phyloP scores from a whole-genome alignment of 2,797 vertebrate genomes.

The Phataginus tetradactyla region DNA sequence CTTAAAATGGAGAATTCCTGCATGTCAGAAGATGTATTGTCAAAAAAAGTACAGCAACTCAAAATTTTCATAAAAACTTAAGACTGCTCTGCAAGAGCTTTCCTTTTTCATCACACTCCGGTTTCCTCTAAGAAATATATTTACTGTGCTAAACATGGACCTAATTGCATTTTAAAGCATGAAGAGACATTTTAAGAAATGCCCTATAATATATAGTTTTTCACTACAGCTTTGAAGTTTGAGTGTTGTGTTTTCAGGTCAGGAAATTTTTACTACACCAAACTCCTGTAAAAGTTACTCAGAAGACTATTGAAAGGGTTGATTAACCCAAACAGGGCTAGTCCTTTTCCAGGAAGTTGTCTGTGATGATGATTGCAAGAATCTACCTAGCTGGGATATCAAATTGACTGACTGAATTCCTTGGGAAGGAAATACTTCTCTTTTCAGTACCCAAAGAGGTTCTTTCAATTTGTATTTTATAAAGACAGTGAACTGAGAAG shows the following conservation, averaged over 20 bases:
- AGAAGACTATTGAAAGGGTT: neutral
- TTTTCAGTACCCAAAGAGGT: neutral
- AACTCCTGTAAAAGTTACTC: neutral
- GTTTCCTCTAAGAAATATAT: neutral
- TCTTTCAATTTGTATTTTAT: neutral
- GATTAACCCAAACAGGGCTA: neutral
- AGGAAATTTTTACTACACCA: neutral
- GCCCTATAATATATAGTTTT: neutral
- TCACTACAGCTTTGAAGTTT: neutral
- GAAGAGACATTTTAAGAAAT: neutral
- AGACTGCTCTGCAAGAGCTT: neutral
- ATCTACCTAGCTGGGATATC: neutral
- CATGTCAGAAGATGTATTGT: neutral
- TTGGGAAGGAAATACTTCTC: neutral
- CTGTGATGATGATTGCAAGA: neutral
- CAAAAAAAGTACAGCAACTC: neutral
- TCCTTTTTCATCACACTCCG: neutral
- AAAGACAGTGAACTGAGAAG: neutral
- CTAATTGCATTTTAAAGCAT: neutral
- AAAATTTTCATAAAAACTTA: neutral
- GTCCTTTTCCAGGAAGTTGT: neutral
- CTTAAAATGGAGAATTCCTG: neutral
- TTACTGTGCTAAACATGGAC: neutral
- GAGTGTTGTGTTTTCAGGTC: neutral
- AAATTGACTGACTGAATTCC: neutral